Base-by-base conservation (phyloP, 2,888 invertebrate species). In the Tupiocoris notatus region DNA sequence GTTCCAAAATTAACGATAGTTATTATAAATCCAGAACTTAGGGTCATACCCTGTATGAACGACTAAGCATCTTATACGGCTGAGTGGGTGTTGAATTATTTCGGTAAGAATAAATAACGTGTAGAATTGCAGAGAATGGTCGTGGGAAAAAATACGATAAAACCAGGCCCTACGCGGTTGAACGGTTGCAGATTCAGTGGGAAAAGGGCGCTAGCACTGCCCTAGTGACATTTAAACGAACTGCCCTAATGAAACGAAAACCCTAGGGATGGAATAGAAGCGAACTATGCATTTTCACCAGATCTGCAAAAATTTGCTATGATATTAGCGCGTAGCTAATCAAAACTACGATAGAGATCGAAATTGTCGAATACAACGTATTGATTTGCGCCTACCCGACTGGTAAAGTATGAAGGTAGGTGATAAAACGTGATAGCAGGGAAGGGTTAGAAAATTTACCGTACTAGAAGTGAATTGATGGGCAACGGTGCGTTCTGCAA, bases 371-470 rank as follows among this genome's bases (percentile, higher is more conserved):
- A 61, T 39, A 61, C 61, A 62, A 17, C 73, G 39, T 73, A 73
- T 73, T 54, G 73, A 73, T 73, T 73, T 54, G 65, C 39, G 62
- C 62, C 73, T 73, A 61, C 73, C 63, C 73, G 25, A 73, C 73
- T 73, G 54, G 73, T 73, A 62, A 73, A 73, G 73, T 73, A 73
- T 73, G 73, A 62, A 73, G 73, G 73, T 73, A 73, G 73, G 73
- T 73, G 73, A 73, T 73, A 71, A 71, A 65, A 73, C 62, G 61
- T 62, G 73, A 73, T 73, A 73, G 73, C 73, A 62, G n/a, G 54
- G 61, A 1, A 67, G 56, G 57, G 67, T 9, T 17, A 63, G 63
- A 21, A 63, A n/a, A 20, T 21, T 63, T 2, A 21, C 22, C 63
- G 63, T 22, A 39, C 39, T 12, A 39, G 6, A 39, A 39, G 39